Percentiles rank a stretch among this genome's conserved stretches.
phyloP scores from a whole-genome alignment of 92 coral and sea anemone genomes.

The Porites evermanni region DNA sequence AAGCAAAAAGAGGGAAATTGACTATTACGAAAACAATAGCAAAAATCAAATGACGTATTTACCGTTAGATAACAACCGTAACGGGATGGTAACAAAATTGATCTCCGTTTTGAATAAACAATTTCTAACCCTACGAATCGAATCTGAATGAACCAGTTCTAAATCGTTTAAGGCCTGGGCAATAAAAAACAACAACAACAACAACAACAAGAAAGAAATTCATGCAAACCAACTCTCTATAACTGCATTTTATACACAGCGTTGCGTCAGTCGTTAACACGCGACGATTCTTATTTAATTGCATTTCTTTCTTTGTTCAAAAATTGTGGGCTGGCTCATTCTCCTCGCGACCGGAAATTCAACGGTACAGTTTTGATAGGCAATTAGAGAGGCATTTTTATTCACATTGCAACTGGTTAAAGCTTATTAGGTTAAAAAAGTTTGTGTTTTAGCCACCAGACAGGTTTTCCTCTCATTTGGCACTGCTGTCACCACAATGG shows the following conservation, averaged over 20 bases:
- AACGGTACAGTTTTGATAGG: neutral
- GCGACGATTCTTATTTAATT: neutral
- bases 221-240: conserved; percentile 2
- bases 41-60: conserved; percentile 9
- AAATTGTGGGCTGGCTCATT: neutral
- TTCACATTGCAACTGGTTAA: too few relatives aligned
- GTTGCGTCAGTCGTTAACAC: neutral
- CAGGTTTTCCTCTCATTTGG: conserved; percentile 4
- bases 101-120: neutral
- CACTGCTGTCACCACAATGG: neutral
- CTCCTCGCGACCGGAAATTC: neutral
- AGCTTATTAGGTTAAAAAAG: conserved; percentile 3
- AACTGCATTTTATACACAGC: neutral
- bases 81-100: conserved; percentile 4
- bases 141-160: neutral
- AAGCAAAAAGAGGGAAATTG: conserved; percentile 24
- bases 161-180: neutral
- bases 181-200: neutral
- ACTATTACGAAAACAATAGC: conserved; percentile 26
- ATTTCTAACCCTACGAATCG: neutral
- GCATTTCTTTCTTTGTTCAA: neutral
- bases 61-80: conserved; percentile 7
- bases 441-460: conserved; percentile 17
- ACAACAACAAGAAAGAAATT: too few relatives aligned
- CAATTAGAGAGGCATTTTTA: neutral